Conservation (phyloP, 2,113 vertebrate genomes). For the Calcarius ornatus region DNA sequence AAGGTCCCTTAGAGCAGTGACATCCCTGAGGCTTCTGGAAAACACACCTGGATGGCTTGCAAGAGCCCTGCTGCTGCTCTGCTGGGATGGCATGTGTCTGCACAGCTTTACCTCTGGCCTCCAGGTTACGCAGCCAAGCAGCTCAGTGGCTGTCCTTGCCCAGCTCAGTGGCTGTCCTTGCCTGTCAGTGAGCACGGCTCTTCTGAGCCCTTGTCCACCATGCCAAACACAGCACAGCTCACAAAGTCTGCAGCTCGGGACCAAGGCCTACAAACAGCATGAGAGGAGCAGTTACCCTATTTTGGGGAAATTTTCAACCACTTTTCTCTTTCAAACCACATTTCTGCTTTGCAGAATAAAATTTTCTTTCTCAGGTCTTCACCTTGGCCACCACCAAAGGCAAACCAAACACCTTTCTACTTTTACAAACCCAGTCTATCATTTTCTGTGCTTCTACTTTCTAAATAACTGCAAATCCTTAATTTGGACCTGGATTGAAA, state of each 20-base stretch:
- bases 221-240: background rate
- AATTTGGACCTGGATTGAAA: background rate
- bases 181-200: background rate
- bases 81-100: no score
- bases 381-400: fast-evolving
- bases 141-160: background rate
- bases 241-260: background rate
- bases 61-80: background rate
- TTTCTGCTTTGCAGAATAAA: background rate
- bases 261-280: background rate
- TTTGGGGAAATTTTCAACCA: background rate
- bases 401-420: background rate
- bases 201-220: background rate
- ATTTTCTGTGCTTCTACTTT: background rate
- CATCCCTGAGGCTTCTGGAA: background rate
- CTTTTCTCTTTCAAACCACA: background rate
- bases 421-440: background rate
- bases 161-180: background rate
- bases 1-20: background rate
- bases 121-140: background rate
- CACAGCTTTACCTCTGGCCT: background rate
- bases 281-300: background rate
- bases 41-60: background rate
- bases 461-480: background rate
- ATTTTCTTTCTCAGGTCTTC: background rate